Percentiles rank a stretch among this genome's conserved stretches.
Conservation (phyloP, 2,113 vertebrate species). For the Potamarius usumacintae region DNA sequence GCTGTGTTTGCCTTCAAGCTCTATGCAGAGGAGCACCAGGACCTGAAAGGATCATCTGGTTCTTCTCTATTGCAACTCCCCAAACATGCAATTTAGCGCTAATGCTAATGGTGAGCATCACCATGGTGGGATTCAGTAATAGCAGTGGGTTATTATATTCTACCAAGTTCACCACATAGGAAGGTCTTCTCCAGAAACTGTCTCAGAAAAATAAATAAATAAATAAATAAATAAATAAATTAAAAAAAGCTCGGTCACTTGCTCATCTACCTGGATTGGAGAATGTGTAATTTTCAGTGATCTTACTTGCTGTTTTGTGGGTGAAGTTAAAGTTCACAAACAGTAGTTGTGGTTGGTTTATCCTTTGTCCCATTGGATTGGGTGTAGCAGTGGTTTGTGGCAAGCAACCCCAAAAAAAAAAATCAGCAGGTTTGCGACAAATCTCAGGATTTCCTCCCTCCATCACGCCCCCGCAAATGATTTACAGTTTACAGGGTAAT, state of each 20-base stretch:
- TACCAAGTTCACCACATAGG: slow-evolving; percentile 1
- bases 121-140: slow-evolving; percentile 13
- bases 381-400: slow-evolving; percentile 9
- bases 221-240: no score
- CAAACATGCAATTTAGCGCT: slow-evolving; percentile 47
- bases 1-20: slow-evolving; percentile 49
- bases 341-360: slow-evolving; percentile 3
- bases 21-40: slow-evolving; percentile 22
- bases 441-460: slow-evolving; percentile 53
- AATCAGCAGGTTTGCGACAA: slow-evolving; percentile 27
- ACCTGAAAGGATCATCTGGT: slow-evolving; percentile 43
- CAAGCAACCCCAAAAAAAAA: background rate
- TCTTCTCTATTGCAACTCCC: slow-evolving; percentile 44
- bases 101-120: slow-evolving; percentile 27
- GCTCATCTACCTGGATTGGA: slow-evolving; percentile 27
- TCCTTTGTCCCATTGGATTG: background rate
- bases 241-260: slow-evolving; percentile 18
- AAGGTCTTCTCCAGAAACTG: background rate
- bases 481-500: slow-evolving; percentile 40
- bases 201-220: background rate
- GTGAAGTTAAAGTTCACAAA: background rate
- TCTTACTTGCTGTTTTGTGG: slow-evolving; percentile 40
- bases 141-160: slow-evolving; percentile 18
- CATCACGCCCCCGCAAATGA: slow-evolving; percentile 27
- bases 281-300: slow-evolving; percentile 41